Percentiles rank a stretch among this genome's conserved stretches.
phyloP scores from a whole-genome alignment of 64 coral and sea anemone species.

The Stylophora pistillata region DNA sequence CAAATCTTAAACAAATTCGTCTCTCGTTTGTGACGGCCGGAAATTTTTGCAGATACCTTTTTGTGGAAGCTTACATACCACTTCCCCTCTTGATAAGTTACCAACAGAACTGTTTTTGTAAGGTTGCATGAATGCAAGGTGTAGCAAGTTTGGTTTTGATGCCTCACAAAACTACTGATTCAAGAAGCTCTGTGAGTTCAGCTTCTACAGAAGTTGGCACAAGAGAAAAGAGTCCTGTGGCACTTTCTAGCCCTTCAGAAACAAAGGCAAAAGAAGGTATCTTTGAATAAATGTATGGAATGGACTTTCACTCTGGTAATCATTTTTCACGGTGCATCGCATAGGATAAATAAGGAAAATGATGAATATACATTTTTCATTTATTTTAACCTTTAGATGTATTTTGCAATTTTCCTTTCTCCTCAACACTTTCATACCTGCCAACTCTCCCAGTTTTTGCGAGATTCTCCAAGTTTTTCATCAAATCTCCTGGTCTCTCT shows the following conservation, averaged over 20 bases:
- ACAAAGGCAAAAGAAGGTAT: constrained; percentile 3
- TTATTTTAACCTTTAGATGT: no score
- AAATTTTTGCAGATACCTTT: not conserved
- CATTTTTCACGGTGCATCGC: no score
- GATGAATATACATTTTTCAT: no score
- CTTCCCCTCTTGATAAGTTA: not conserved
- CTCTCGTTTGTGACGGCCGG: not conserved
- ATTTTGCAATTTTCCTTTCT: no score
- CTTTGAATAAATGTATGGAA: not conserved
- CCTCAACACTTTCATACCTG: no score
- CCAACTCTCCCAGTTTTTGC: no score
- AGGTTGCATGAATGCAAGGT: constrained; percentile 37
- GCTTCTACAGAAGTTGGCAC: not conserved
- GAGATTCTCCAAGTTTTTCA: no score
- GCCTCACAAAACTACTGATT: constrained; percentile 25
- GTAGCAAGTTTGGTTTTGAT: constrained; percentile 29
- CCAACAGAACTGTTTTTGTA: not conserved
- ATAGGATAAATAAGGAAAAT: no score
- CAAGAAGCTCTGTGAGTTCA: constrained; percentile 23
- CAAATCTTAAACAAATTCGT: no score
- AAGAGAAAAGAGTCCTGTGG: not conserved
- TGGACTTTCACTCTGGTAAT: no score
- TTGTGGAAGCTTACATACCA: not conserved
- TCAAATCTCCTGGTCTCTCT: no score
- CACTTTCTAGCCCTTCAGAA: constrained; percentile 21